phyloP scores from a whole-genome alignment of 2,113 vertebrate species.

The Platanista minor region DNA sequence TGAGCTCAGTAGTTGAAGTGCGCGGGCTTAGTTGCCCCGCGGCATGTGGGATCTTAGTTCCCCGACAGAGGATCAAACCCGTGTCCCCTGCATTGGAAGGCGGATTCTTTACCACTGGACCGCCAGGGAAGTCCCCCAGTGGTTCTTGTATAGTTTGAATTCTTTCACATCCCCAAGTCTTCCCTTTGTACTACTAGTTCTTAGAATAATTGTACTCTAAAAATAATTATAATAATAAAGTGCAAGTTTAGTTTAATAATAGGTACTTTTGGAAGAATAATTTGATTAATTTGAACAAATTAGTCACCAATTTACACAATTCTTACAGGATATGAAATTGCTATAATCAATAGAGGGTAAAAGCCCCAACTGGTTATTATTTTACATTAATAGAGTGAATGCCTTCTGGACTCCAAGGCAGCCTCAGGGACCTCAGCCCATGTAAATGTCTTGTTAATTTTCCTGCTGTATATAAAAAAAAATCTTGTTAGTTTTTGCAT shows the following conservation, averaged over 20 bases:
- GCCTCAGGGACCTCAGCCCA: not conserved
- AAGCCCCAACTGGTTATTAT: not conserved
- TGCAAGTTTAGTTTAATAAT: not conserved
- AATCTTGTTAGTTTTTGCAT: not conserved
- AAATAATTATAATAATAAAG: not conserved
- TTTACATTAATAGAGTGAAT: not conserved
- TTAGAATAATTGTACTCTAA: conserved; percentile 9
- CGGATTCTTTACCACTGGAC: too few relatives aligned
- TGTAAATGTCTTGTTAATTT: not conserved
- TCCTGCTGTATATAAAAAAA: not conserved
- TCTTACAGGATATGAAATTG: not conserved
- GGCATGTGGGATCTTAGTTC: too few relatives aligned
- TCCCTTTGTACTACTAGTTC: not conserved
- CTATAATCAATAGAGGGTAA: not conserved
- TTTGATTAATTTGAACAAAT: not conserved
- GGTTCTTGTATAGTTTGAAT: not conserved
- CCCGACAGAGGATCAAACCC: too few relatives aligned
- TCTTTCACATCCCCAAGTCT: not conserved
- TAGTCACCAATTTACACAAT: not conserved
- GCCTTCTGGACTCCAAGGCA: not conserved
- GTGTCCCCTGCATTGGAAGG: too few relatives aligned
- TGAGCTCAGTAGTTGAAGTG: too few relatives aligned
- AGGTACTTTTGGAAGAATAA: not conserved
- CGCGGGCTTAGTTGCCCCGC: too few relatives aligned
- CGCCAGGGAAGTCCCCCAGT: too few relatives aligned